Base-by-base conservation (phyloP, 2,797 vertebrate genomes). In the Strix occidentalis region DNA sequence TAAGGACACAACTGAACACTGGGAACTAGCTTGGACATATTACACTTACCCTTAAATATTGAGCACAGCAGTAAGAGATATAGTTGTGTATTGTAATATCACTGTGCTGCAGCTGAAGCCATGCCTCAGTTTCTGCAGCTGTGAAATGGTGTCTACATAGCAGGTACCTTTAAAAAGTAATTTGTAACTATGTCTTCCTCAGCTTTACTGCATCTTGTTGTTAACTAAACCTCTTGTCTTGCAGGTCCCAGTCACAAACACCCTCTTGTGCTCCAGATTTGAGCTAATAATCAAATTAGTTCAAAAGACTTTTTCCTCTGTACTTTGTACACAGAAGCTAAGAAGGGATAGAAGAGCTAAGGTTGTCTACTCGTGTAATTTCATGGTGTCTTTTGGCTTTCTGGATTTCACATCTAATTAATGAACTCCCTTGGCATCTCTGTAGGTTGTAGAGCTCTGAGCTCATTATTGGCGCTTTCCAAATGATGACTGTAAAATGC, bases 381-480 rank as follows among this genome's bases (percentile, higher is more conserved):
- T 90, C 39, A 3, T 43, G n/a, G 37, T 81, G 70, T 71, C 19
- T 68, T 92, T 81, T 71, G 58, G 31, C 65, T 78, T 91, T 81
- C 66, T 79, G 80, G 4, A 8, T 95, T 93, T 94, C 77, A 56
- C 48, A 20, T 78, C 65, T 86, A 58, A 86, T 81, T 94, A 90
- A 84, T 89, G 50, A 94, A 72, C 65, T 96, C n/a, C 31, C 31
- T 84, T 93, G 83, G 63, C n/a, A 2, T 66, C 56, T 84, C 51
- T 82, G 28, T 64, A 69, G 57, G 46, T 86, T 82, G 54, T 84
- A 41, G 25, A 75, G 31, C 80, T 90, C 87, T 78, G 85, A 95
- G 69, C 72, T 95, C 63, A 63, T 93, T 91, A 93, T 72, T 94
- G 91, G 69, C 77, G 88, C 65, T 76, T 97, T 92, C 64, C 58